A percentile compares a stretch with the other conserved stretches of the same genome.
phyloP scores from a whole-genome alignment of 2,113 vertebrate genomes.

The Edolisoma coerulescens region DNA sequence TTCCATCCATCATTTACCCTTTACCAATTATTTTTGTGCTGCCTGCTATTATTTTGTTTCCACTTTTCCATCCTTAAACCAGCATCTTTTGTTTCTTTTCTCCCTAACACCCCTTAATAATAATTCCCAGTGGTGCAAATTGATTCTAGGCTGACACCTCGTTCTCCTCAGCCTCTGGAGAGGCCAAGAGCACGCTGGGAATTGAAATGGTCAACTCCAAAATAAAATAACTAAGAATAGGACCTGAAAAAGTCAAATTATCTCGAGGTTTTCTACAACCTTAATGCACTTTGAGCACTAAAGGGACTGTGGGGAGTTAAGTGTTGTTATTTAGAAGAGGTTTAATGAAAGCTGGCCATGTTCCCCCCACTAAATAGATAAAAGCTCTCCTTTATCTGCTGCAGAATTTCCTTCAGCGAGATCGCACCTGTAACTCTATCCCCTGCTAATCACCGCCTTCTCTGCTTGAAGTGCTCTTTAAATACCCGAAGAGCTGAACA shows the following conservation, averaged over 20 bases:
- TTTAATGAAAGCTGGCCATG: background rate
- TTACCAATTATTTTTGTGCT: background rate
- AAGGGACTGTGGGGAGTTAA: background rate
- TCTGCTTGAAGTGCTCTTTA: background rate
- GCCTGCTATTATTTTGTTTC: background rate
- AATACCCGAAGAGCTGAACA: background rate
- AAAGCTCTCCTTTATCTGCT: background rate
- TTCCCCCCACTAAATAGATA: background rate
- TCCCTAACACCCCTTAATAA: fast-evolving
- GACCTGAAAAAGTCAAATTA: background rate
- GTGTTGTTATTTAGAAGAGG: background rate
- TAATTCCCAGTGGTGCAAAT: background rate
- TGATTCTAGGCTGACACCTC: background rate
- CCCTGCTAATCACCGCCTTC: background rate
- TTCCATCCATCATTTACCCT: background rate
- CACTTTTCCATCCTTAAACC: background rate
- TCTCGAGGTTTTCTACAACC: background rate
- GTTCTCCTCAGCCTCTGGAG: background rate
- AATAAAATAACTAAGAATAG: background rate
- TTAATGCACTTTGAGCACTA: background rate
- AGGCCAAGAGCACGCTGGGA: background rate
- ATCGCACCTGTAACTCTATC: background rate
- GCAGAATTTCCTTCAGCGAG: background rate
- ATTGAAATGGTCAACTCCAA: background rate
- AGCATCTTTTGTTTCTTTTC: background rate